Base-by-base conservation (phyloP, 37 sponge, comb jelly and placozoan genomes). In the Beroe forskalii region DNA sequence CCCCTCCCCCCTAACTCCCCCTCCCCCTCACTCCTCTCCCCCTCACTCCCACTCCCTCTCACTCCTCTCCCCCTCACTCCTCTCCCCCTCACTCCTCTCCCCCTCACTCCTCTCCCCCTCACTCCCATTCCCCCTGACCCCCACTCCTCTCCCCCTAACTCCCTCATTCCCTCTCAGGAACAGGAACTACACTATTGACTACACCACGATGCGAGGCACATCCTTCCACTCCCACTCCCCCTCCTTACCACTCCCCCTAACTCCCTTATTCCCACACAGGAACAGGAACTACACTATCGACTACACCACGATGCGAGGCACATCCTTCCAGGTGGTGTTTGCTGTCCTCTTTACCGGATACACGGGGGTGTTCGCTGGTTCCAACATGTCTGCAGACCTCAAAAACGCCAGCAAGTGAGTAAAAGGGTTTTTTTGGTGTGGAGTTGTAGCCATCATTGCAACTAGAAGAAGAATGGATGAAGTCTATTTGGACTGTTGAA, bases 281-380 rank as follows among this genome's bases (percentile, higher is more conserved):
- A 35, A 8, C 4, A 9, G 4, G 25, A 36, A 93, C 80, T 95
- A 95, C 90, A 91, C 90, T 0, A 40, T 28, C 2, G 95, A 94
- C 72, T 93, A 94, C 90, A 91, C 93, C 24, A 92, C 91, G 8
- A 0, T 33, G 0, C 25, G 28, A 32, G 40, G 25, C 0, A 80
- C 23, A 9, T 90, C 24, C 22, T 97, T 97, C 67, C 63, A 91
- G 62, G 36, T 32, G 40, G 94, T 97, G 0, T 97, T 97, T 93
- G 96, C 95, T 36, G 93, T 97, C 66, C 92, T 97, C 80, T 97
- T 97, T 94, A 97, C 95, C 76, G 98, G 98, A 32, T 95, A 92
- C 90, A 96, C 96, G 36, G 98, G 98, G 25, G 95, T 97, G 22
- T 96, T 96, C 93, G 97, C 98, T 92, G 99, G 99, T 76, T 97